Conservation (phyloP, 2,888 invertebrate species). For the Drosophila lutescens region DNA sequence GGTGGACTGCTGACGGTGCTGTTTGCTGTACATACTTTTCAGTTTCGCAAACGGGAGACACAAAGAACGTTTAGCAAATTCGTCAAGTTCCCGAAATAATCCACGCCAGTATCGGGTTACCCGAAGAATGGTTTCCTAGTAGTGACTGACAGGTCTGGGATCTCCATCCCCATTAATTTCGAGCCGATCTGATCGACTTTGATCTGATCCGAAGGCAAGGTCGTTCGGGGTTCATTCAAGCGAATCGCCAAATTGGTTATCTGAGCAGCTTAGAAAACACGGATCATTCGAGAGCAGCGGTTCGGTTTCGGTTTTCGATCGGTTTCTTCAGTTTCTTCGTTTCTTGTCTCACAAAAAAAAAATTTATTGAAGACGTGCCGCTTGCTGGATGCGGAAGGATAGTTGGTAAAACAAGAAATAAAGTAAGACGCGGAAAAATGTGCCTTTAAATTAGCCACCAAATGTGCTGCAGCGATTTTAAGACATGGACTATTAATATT, state of each 20-base stretch:
- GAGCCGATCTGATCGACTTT: constrained; percentile 43
- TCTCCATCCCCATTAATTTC: constrained; percentile 28
- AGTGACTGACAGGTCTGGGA: constrained; percentile 35
- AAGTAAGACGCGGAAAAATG: constrained; percentile 17
- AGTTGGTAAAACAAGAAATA: neutral
- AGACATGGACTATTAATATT: constrained; percentile 47
- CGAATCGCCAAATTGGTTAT: constrained; percentile 47
- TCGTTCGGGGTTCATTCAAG: constrained; percentile 54
- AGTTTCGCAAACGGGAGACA: constrained; percentile 29
- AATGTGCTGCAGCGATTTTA: constrained; percentile 17
- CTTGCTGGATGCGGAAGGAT: constrained; percentile 29
- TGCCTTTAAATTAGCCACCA: constrained; percentile 20
- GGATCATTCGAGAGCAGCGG: constrained; percentile 26
- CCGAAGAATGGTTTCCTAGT: constrained; percentile 32
- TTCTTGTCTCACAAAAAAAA: constrained; percentile 2
- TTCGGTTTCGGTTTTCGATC: constrained; percentile 28
- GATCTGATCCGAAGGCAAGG: constrained; percentile 63
- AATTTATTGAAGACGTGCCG: constrained; percentile 29
- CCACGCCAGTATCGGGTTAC: constrained; percentile 38
- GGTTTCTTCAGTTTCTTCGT: constrained; percentile 16
- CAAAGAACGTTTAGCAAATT: constrained; percentile 35
- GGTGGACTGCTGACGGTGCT: constrained; percentile 19
- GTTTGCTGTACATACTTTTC: constrained; percentile 23
- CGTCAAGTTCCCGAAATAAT: constrained; percentile 34
- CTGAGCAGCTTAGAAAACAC: constrained; percentile 39